Conservation (phyloP, 1,140 invertebrate species). For the Ceratoteleas bidentatus region DNA sequence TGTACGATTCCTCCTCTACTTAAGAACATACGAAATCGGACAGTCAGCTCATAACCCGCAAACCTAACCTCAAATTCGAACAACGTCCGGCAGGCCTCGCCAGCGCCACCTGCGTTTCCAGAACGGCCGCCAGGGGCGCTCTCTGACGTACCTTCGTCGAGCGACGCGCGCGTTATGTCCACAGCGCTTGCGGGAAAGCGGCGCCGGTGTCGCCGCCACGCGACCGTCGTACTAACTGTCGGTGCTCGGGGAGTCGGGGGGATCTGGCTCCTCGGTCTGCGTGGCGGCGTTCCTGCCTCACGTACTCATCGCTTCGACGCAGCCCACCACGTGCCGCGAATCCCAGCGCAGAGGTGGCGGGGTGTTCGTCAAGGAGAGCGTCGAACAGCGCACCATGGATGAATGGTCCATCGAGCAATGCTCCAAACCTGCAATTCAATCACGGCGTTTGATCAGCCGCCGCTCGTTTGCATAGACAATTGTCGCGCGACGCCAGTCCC, state of each 20-base stretch:
- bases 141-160: conserved; percentile 15
- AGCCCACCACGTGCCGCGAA: conserved; percentile 68
- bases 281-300: conserved; percentile 79
- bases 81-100: conserved; percentile 68
- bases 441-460: conserved; percentile 9
- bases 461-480: conserved; percentile 16
- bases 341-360: conserved; percentile 79
- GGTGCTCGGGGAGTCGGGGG: conserved; percentile 70
- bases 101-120: conserved; percentile 7
- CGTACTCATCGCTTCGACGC: conserved; percentile 71
- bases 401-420: conserved; percentile 78
- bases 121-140: background rate
- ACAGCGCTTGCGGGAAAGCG: conserved; percentile 26
- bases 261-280: conserved; percentile 74
- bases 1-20: no score
- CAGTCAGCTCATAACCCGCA: no score
- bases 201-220: conserved; percentile 74
- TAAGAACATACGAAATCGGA: no score
- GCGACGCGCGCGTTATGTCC: conserved; percentile 23
- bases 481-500: background rate
- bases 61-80: background rate
- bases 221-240: conserved; percentile 76
- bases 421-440: conserved; percentile 73
- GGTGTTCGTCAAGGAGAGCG: conserved; percentile 75
- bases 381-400: conserved; percentile 77